phyloP scores from a whole-genome alignment of 2,797 vertebrate species.

The Tapirus indicus region DNA sequence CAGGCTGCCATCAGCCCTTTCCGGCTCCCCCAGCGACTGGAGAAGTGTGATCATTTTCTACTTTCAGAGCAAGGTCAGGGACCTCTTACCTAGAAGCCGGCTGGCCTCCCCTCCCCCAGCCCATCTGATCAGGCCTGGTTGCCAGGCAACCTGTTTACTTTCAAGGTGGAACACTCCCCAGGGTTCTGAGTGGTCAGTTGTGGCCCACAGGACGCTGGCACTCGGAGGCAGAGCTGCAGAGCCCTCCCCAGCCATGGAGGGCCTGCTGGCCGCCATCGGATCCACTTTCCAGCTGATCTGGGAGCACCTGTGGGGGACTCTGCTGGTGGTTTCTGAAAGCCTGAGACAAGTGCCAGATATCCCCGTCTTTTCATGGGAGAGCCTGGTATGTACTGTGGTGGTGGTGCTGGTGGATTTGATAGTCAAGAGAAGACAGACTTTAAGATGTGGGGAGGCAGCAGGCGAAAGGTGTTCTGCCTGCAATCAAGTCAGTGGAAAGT shows the following conservation, averaged over 20 bases:
- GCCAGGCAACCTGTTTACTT: not conserved
- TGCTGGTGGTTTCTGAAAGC: not conserved
- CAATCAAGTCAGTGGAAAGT: rapidly evolving
- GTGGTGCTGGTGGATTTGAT: no score
- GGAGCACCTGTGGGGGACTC: not conserved
- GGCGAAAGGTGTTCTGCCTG: no score
- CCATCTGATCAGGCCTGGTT: not conserved
- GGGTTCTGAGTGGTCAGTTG: no score
- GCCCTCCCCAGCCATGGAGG: not conserved
- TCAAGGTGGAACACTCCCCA: not conserved
- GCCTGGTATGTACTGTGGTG: not conserved
- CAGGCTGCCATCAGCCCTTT: not conserved
- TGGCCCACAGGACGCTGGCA: not conserved
- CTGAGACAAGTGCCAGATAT: not conserved
- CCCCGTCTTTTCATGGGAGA: not conserved
- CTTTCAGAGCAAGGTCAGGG: not conserved
- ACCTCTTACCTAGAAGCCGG: not conserved
- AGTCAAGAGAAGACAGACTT: not conserved
- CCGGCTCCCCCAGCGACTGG: not conserved
- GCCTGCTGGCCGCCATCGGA: no score
- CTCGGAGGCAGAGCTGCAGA: not conserved
- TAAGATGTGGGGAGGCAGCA: not conserved
- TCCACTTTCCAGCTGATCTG: not conserved
- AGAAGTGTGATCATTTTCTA: not conserved
- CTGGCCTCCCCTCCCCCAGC: not conserved